Evolutionary conservation across 1,140 invertebrate genomes (phyloP), one percentile per base, ranked within the genome.

Genomic region (Trinorchestia longiramus): DNA sequence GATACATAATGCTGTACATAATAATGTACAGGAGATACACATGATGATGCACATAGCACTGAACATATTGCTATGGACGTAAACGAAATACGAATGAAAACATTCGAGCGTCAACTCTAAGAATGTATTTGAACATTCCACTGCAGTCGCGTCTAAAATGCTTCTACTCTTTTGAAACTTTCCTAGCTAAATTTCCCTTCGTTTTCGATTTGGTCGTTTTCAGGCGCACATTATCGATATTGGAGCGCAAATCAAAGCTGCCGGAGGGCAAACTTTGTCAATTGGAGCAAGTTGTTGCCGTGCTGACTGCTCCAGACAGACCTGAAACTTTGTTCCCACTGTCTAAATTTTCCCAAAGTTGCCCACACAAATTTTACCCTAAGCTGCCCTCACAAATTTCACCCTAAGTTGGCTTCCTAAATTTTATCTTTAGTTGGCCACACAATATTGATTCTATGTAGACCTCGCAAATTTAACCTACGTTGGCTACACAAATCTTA

Each of bases 201-300:
- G 36, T 90, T 90, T 90, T 90, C n/a, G 88, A 90, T 90, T 90
- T 36, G n/a, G 88, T 28, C 43, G 88, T 90, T 90, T 43, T 43
- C 6, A 36, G 28, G 43, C 41, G 41, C 43, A 90, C 88, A 90
- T 90, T 90, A 90, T 90, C 88, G 88, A 90, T 90, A 90, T 90
- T 90, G 88, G 88, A 42, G 41, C 41, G 88, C 88, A 90, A 90
- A 90, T 90, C 88, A 90, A 41, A 15, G 88, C 88, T 4, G 88
- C 41, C 42, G 88, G 88, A 15, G 87, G 41, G n/a, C 88, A 42
- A 90, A 90, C 88, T 90, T 90, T 90, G 36, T 1, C 88, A 90
- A 90, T 90, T 42, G 88, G 88, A 90, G 43, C 88, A 43, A 90
- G n/a, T 90, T 90, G 88, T 8, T 41, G 88, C 41, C 41, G 15